phyloP scores from a whole-genome alignment of 2,888 invertebrate species.

The Himalopsyche anomala region DNA sequence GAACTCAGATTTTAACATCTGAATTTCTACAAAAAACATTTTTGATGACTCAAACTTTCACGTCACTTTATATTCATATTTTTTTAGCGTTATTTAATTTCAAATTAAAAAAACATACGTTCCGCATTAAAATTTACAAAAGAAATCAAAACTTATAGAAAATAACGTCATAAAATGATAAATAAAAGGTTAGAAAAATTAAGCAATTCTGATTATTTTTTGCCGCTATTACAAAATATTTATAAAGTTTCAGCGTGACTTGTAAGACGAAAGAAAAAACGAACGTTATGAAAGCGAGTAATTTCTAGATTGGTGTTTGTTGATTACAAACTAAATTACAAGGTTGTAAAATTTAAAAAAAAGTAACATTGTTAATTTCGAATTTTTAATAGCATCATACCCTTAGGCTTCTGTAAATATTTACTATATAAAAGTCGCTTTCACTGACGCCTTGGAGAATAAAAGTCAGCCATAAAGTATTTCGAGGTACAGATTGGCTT shows the following conservation, averaged over 20 bases:
- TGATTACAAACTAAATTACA: neutral
- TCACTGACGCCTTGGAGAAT: neutral
- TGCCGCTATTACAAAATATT: neutral
- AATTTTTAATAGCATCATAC: conserved; percentile 5
- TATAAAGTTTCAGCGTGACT: neutral
- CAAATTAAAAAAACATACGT: too few species aligned
- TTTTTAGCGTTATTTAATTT: too few species aligned
- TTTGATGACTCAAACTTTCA: too few species aligned
- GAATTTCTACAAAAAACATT: too few species aligned
- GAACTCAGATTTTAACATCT: too few species aligned
- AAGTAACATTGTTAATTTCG: neutral
- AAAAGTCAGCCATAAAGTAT: neutral
- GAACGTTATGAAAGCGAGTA: neutral
- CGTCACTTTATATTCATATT: too few species aligned
- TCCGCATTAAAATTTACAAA: too few species aligned
- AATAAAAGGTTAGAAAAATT: conserved; percentile 17
- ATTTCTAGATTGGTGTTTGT: neutral
- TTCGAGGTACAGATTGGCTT: neutral
- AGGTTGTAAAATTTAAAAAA: neutral
- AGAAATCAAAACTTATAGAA: too few species aligned
- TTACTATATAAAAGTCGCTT: neutral
- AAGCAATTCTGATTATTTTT: neutral
- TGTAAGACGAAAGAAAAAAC: neutral
- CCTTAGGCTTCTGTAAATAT: conserved; percentile 11
- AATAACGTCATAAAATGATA: neutral